phyloP scores from a whole-genome alignment of 2,888 invertebrate genomes.

The Encarsia formosa region DNA sequence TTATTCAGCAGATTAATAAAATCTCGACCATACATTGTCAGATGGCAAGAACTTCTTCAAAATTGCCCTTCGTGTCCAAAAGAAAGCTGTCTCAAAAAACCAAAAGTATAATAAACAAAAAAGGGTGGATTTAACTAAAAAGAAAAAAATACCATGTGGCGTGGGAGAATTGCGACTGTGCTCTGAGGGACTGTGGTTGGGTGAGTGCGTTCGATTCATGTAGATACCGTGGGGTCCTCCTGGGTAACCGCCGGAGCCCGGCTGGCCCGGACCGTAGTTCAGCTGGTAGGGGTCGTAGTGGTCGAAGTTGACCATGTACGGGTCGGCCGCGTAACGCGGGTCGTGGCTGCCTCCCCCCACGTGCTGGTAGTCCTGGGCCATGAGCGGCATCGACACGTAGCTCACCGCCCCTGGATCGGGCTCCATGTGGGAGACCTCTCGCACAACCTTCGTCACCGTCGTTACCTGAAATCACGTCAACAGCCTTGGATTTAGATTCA shows the following conservation, averaged over 20 bases:
- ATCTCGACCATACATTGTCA: too few relatives aligned
- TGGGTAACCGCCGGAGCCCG: slow-evolving; percentile 48
- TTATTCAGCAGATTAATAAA: too few relatives aligned
- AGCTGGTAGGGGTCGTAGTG: slow-evolving; percentile 53
- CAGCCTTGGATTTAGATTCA: too few relatives aligned
- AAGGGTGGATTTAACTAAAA: neutral
- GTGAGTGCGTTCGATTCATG: slow-evolving; percentile 44
- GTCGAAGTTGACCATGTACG: slow-evolving; percentile 51
- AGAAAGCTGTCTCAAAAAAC: neutral
- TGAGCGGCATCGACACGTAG: slow-evolving; percentile 49
- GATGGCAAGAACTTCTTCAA: too few relatives aligned
- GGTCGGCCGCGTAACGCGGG: slow-evolving; percentile 46
- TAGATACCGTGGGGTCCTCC: slow-evolving; percentile 46
- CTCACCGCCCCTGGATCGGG: slow-evolving; percentile 53
- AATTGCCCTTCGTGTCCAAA: too few relatives aligned
- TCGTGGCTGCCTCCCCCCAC: too few relatives aligned
- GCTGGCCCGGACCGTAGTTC: slow-evolving; percentile 48
- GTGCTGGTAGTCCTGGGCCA: slow-evolving; percentile 49
- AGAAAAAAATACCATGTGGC: slow-evolving; percentile 44
- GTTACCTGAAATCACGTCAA: slow-evolving; percentile 56
- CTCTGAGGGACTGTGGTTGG: slow-evolving; percentile 49
- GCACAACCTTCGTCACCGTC: slow-evolving; percentile 66
- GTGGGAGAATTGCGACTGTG: slow-evolving; percentile 50
- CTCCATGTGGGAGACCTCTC: slow-evolving; percentile 61
- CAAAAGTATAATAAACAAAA: neutral